Evolutionary conservation across 2,888 invertebrate species (phyloP).

Genomic region (Cylindroiulus punctatus): DNA sequence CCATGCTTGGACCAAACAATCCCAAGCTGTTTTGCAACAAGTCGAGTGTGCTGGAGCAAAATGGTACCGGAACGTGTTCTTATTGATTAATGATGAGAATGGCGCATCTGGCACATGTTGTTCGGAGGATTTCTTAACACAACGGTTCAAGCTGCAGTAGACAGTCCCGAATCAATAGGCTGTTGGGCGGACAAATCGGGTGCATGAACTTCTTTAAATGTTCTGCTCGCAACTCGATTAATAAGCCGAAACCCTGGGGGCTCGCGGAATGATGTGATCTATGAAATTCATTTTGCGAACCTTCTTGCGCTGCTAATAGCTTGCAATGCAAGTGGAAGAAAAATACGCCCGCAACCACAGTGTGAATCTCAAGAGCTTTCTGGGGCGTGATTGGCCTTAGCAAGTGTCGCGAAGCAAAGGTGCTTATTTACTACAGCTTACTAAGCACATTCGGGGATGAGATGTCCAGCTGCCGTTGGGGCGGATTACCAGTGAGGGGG

Average conservation of each 20-base stretch:
- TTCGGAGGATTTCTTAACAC: background rate
- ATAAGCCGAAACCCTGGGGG: background rate
- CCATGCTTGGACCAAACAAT: no score
- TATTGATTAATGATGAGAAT: background rate
- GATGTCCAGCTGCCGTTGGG: background rate
- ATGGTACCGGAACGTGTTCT: no score
- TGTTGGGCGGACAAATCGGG: slow-evolving; percentile 9
- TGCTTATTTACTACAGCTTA: background rate
- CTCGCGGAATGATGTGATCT: background rate
- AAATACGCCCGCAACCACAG: background rate
- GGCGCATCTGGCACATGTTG: background rate
- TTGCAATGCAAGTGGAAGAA: background rate
- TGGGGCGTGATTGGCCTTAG: slow-evolving; percentile 29
- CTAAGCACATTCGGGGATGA: background rate
- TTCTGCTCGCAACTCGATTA: background rate
- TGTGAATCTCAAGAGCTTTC: background rate
- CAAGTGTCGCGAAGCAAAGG: background rate
- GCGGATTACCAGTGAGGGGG: no score
- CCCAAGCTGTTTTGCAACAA: no score
- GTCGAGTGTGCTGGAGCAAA: no score
- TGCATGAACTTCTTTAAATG: slow-evolving; percentile 13
- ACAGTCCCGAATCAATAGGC: slow-evolving; percentile 7
- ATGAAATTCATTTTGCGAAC: background rate
- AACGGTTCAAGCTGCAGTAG: background rate
- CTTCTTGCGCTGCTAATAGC: background rate